These are phyloP conservation scores for Erinaceus europaeus DNA, from an alignment of 2,113 vertebrate genomes.

Conservation along the genomic window DNA sequence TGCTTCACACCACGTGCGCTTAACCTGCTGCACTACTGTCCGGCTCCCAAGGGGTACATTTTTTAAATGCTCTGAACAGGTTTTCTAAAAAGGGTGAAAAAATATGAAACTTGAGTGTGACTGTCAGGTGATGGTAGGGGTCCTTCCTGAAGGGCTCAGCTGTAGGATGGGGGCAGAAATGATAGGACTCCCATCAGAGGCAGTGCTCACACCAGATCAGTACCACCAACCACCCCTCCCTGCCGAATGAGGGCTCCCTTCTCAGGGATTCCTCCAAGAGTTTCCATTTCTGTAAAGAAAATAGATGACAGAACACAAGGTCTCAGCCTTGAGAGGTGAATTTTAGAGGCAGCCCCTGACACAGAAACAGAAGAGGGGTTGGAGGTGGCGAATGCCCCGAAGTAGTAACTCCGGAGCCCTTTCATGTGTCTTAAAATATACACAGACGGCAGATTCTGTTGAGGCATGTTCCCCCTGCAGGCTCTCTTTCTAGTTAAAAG, in stretches of 20 bases:
- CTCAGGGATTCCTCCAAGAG: not conserved
- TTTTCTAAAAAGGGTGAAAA: no score
- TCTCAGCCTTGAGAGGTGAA: not conserved
- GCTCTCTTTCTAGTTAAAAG: constrained; percentile 37
- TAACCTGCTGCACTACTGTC: no score
- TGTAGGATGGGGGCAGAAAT: not conserved
- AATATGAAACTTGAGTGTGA: no score
- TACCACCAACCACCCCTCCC: no score
- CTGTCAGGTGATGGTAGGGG: no score
- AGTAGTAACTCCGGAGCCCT: not conserved
- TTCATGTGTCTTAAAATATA: constrained; percentile 22
- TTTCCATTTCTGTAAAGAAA: not conserved
- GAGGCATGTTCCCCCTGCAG: constrained; percentile 14
- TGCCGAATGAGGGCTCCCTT: no score
- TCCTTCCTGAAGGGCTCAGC: no score
- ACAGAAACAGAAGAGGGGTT: not conserved
- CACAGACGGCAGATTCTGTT: not conserved
- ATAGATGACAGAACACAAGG: not conserved
- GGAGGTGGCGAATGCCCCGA: not conserved
- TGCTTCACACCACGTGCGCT: no score
- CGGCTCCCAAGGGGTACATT: no score
- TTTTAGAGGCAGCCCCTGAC: not conserved
- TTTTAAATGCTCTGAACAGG: no score
- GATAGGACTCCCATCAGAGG: no score
- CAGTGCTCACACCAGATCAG: no score